Evolutionary conservation across 2,888 invertebrate species (phyloP).

Genomic region (Agapetus fuscipes): DNA sequence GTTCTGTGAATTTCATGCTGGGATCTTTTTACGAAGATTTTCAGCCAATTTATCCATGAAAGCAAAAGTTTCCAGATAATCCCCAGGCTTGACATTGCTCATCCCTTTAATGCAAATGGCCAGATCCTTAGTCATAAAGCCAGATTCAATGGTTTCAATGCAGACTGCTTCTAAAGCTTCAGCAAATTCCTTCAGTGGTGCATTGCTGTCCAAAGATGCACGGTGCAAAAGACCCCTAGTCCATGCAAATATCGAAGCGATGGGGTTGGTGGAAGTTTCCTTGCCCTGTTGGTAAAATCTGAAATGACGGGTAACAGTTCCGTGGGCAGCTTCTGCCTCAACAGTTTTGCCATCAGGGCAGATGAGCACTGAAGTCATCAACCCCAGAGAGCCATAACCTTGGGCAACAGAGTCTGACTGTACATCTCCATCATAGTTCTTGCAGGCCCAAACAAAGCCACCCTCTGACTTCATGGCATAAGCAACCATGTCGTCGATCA

Average conservation of each 20-base stretch:
- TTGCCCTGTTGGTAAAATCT: constrained; percentile 86
- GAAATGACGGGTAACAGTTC: constrained; percentile 90
- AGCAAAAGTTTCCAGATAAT: constrained; percentile 95
- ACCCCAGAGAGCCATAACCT: constrained; percentile 89
- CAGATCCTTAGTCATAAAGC: constrained; percentile 96
- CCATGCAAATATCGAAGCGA: constrained; percentile 99
- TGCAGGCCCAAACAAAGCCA: constrained; percentile 99
- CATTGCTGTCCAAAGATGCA: constrained; percentile 86
- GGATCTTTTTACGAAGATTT: constrained; percentile 62
- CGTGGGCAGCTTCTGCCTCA: constrained; percentile 97
- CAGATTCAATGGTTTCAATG: constrained; percentile 88
- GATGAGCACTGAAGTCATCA: constrained; percentile 96
- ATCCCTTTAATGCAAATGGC: constrained; percentile 97
- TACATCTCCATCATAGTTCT: constrained; percentile 99
- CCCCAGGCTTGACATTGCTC: constrained; percentile 62
- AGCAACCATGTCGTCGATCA: constrained; percentile 99
- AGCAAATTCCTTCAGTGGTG: constrained; percentile 67
- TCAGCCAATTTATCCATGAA: constrained; percentile 93
- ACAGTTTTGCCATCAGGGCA: constrained; percentile 98
- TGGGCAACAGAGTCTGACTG: constrained; percentile 98
- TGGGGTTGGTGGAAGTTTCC: constrained; percentile 98
- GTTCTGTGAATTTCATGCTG: too few species aligned
- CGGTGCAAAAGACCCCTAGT: constrained; percentile 87
- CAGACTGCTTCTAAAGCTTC: constrained; percentile 82
- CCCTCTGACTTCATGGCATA: constrained; percentile 97